These are phyloP conservation scores for Megamerina dolium DNA, from an alignment of 2,888 invertebrate species.

Conservation along the genomic window DNA sequence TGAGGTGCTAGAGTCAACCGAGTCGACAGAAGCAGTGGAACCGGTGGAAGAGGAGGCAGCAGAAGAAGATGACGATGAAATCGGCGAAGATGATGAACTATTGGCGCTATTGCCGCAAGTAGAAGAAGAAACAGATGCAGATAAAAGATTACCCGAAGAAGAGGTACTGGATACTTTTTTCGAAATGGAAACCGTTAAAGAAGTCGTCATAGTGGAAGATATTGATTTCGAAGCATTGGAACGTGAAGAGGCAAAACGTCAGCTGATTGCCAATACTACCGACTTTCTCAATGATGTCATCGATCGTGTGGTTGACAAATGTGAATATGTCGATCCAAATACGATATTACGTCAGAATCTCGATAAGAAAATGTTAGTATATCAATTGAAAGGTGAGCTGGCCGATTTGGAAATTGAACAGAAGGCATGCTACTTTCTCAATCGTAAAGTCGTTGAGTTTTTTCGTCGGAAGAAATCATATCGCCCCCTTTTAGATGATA, in stretches of 20 bases:
- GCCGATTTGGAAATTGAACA: conserved; percentile 16
- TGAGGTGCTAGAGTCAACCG: background rate
- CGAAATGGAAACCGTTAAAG: conserved; percentile 8
- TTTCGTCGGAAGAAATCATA: conserved; percentile 29
- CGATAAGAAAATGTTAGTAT: conserved; percentile 25
- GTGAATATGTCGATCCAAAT: conserved; percentile 20
- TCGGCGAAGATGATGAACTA: background rate
- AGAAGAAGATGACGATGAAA: conserved; percentile 5
- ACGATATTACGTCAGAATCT: conserved; percentile 21
- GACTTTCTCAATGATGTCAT: conserved; percentile 26
- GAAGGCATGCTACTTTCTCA: conserved; percentile 22
- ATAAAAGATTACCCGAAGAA: background rate
- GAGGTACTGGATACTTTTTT: conserved; percentile 15
- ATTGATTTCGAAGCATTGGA: conserved; percentile 12
- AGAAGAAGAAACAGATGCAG: conserved; percentile 5
- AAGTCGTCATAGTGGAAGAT: background rate
- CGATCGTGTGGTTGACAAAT: conserved; percentile 16
- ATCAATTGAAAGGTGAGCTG: conserved; percentile 8
- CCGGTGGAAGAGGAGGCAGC: background rate
- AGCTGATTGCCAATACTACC: conserved; percentile 2
- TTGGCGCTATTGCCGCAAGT: conserved; percentile 17
- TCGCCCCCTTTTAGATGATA: conserved; percentile 27
- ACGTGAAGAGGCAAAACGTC: background rate
- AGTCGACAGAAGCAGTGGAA: background rate
- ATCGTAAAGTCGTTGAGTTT: conserved; percentile 30